phyloP scores from a whole-genome alignment of 2,113 vertebrate genomes.

The Saccopteryx bilineata region DNA sequence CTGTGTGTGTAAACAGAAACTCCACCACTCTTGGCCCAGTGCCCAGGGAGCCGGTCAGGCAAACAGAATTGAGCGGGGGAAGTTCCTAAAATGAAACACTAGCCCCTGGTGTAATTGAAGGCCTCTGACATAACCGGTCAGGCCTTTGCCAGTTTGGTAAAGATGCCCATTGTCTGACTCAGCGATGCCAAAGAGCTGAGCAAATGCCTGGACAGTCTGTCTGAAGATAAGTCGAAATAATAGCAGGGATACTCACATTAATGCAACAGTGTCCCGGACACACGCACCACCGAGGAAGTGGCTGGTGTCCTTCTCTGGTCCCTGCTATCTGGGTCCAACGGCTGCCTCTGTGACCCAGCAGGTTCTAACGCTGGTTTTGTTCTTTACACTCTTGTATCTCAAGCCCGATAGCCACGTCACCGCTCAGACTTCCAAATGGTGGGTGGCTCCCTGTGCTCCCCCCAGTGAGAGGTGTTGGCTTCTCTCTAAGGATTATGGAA shows the following conservation, averaged over 20 bases:
- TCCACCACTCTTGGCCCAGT: conserved; percentile 1
- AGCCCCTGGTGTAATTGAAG: background rate
- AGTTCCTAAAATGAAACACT: background rate
- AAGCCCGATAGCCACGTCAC: background rate
- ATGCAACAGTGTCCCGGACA: background rate
- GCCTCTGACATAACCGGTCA: background rate
- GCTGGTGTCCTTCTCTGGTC: fast-evolving
- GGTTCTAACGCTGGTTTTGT: fast-evolving
- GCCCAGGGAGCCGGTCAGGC: background rate
- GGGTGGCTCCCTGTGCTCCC: background rate
- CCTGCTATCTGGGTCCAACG: background rate
- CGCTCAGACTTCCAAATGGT: background rate
- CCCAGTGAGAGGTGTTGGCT: background rate
- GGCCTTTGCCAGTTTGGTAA: background rate
- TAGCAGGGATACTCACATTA: background rate
- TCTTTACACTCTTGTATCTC: background rate
- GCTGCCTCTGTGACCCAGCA: fast-evolving
- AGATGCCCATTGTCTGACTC: background rate
- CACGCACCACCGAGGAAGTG: fast-evolving
- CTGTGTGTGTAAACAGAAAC: background rate
- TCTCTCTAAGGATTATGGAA: background rate
- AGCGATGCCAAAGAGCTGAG: background rate
- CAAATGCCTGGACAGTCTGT: background rate
- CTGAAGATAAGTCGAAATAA: background rate
- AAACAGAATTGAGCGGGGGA: conserved; percentile 19